Evolutionary conservation across 1,140 invertebrate species (phyloP), one percentile per base, ranked within the genome.

Genomic region (Radopholus similis): DNA sequence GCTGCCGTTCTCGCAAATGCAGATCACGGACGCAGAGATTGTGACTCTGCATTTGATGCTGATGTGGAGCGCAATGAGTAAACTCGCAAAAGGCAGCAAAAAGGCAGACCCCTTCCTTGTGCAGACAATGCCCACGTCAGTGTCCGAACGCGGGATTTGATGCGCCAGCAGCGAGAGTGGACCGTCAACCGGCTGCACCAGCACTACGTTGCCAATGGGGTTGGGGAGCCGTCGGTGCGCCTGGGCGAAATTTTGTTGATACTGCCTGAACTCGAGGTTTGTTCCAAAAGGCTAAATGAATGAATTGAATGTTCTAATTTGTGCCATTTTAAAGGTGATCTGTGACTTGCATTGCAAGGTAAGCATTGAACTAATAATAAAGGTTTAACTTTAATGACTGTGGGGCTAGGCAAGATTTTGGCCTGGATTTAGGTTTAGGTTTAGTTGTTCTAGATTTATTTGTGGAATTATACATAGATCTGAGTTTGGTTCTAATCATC

Each of bases 11-110:
- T 15, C 55, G 23, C 30, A 57, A 44, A 15, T 71, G 66, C 40
- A 40, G 18, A 54, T 71, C 37, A 71, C 64, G 30, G 68, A 71
- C 47, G 64, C 69, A 9, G 64, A 71, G 47, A 68, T 71, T 32
- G 64, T 71, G 26, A 40, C 64, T 8, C 30, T 71, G 11, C 69
- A 71, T 32, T 53, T 68, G 21, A 35, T 71, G 56, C 40, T 71
- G 40, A 34, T 71, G 34, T 71, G 69, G 69, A 69, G 65, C 53
- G 26, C 42, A 42, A 58, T 30, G 21, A 71, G 68, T 70, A 28
- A 59, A 30, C 23, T 32, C 15, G 38, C 38, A 42, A 42, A 42
- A 42, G 18, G 11, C 18, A 42, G 1, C 38, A 1, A 1, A 1
- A 42, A 40, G 18, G 1, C 11, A 42, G 11, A 42, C 18, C 2